Conservation (phyloP, 1,140 invertebrate genomes). For the Dolichoris vasculosae region DNA sequence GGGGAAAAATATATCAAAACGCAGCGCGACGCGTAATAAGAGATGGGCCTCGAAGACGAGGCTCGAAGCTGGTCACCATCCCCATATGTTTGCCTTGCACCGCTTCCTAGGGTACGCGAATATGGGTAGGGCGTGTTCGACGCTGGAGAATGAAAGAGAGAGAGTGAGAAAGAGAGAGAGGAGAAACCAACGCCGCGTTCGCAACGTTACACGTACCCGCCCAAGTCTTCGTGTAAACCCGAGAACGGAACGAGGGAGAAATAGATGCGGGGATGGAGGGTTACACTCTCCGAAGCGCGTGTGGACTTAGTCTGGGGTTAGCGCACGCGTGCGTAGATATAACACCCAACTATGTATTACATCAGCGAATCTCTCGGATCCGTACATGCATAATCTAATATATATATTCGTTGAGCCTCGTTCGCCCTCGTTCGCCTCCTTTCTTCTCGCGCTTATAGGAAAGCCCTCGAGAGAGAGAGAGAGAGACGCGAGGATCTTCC, state of each 20-base stretch:
- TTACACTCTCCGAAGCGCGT: conserved; percentile 33
- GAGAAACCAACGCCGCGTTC: background rate
- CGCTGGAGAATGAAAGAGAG: no score
- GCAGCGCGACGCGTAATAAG: background rate
- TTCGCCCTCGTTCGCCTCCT: no score
- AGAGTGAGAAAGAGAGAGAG: no score
- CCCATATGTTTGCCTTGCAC: background rate
- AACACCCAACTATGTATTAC: conserved; percentile 71
- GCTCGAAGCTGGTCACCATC: background rate
- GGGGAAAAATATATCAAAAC: background rate
- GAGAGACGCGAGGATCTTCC: no score
- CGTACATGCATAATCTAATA: conserved; percentile 55
- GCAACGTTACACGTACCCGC: background rate
- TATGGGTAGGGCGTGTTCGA: background rate
- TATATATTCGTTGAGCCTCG: background rate
- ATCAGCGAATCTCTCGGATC: conserved; percentile 64
- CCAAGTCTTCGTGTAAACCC: background rate
- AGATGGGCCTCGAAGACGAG: background rate
- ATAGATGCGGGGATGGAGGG: conserved; percentile 40
- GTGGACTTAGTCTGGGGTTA: conserved; percentile 66
- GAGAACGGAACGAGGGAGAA: conserved; percentile 43
- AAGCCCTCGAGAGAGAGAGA: no score
- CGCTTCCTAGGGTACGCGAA: background rate
- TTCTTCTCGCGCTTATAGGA: no score
- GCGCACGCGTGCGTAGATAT: conserved; percentile 67